phyloP scores from a whole-genome alignment of 37 sponge, comb jelly and placozoan genomes.

The Haliclona indistincta region DNA sequence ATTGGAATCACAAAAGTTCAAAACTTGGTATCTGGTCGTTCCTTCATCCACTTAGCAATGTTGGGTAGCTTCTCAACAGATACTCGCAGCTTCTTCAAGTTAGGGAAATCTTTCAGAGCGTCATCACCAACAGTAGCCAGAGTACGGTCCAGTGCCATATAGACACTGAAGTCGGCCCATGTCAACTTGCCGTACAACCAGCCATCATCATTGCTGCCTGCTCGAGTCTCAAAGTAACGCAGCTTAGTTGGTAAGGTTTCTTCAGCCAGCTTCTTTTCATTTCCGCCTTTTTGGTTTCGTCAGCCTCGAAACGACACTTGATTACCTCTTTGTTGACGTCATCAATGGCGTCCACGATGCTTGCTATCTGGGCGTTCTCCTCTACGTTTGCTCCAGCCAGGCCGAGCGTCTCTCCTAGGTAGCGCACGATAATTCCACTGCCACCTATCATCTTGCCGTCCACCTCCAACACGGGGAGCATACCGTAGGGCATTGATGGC shows the following conservation, averaged over 20 bases:
- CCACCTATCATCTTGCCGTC: conserved; percentile 62
- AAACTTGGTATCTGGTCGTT: conserved; percentile 44
- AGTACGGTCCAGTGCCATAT: not conserved
- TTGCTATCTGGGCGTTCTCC: conserved; percentile 27
- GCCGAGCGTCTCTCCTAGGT: conserved; percentile 52
- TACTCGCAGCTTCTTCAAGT: conserved; percentile 20
- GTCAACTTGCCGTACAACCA: conserved; percentile 50
- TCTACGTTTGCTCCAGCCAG: conserved; percentile 53
- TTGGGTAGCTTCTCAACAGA: conserved; percentile 39
- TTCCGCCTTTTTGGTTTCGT: conserved; percentile 33
- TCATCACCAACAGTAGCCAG: not conserved
- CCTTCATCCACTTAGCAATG: conserved; percentile 61
- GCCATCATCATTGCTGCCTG: not conserved
- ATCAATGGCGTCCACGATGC: conserved; percentile 33
- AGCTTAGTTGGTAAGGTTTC: no score
- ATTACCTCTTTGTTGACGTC: conserved; percentile 16
- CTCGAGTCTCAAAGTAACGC: no score
- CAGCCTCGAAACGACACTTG: conserved; percentile 22
- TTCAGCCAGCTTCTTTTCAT: no score
- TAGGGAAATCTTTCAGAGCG: conserved; percentile 32
- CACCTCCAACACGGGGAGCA: conserved; percentile 56
- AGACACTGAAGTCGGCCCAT: conserved; percentile 31
- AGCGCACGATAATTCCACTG: conserved; percentile 39
- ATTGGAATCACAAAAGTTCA: no score
- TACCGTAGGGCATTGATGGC: conserved; percentile 50